phyloP scores from a whole-genome alignment of 2,888 invertebrate species.

The Tromatobia lineatoria region DNA sequence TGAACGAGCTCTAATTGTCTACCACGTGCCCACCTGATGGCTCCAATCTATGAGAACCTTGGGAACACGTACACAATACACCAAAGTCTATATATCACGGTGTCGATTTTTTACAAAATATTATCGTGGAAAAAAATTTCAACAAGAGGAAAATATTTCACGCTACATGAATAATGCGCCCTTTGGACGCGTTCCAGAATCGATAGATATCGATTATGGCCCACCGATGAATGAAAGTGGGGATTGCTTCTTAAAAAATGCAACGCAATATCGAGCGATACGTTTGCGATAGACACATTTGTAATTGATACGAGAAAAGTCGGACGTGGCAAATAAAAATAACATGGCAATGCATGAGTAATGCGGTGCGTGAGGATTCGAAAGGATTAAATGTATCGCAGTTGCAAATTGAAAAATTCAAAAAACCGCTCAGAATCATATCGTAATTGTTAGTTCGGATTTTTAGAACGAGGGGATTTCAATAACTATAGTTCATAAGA shows the following conservation, averaged over 20 bases:
- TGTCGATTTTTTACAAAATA: neutral
- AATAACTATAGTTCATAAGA: too few relatives aligned
- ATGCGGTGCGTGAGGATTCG: neutral
- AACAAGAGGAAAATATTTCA: slow-evolving; percentile 1
- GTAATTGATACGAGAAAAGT: slow-evolving; percentile 8
- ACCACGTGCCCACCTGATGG: slow-evolving; percentile 19
- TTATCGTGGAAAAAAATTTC: slow-evolving; percentile 1
- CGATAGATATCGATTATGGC: slow-evolving; percentile 45
- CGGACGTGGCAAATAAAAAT: slow-evolving; percentile 14
- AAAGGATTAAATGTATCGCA: too few relatives aligned
- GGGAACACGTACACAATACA: slow-evolving; percentile 13
- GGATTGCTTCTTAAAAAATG: slow-evolving; percentile 48
- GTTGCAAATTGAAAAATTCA: too few relatives aligned
- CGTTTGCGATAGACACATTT: slow-evolving; percentile 1
- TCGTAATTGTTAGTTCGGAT: too few relatives aligned
- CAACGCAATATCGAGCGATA: slow-evolving; percentile 53
- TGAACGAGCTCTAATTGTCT: slow-evolving; percentile 29
- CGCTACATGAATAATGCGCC: slow-evolving; percentile 1
- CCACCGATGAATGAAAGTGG: neutral
- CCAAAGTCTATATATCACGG: neutral
- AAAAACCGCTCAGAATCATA: too few relatives aligned
- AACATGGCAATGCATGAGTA: slow-evolving; percentile 27
- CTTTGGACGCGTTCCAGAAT: slow-evolving; percentile 37
- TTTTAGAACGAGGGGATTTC: too few relatives aligned
- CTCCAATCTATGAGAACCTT: slow-evolving; percentile 3